Percentiles rank a stretch among this genome's conserved stretches.
These are phyloP conservation scores for Dendrolimus houi DNA, from an alignment of 2,888 invertebrate genomes.

Conservation along the genomic window DNA sequence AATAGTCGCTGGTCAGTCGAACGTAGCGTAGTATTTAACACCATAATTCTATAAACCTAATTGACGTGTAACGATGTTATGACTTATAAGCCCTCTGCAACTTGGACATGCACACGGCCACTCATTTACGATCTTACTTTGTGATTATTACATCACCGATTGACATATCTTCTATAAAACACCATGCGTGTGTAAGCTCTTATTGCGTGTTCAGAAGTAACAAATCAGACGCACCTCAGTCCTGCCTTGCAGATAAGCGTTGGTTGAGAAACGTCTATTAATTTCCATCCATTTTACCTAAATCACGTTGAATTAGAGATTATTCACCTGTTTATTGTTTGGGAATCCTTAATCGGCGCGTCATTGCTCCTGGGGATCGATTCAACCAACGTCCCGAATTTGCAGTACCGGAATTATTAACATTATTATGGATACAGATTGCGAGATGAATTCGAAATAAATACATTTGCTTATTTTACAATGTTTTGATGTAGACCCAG, in stretches of 20 bases:
- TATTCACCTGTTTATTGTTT: slow-evolving; percentile 29
- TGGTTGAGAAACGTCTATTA: slow-evolving; percentile 30
- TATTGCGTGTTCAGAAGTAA: slow-evolving; percentile 37
- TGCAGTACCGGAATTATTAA: neutral
- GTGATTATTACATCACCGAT: too few species aligned
- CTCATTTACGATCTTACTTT: too few species aligned
- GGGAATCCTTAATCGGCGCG: slow-evolving; percentile 11
- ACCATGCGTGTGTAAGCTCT: slow-evolving; percentile 1
- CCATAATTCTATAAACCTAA: too few species aligned
- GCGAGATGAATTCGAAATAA: neutral
- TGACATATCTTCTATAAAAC: too few species aligned
- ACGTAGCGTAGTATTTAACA: too few species aligned
- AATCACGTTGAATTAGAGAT: slow-evolving; percentile 35
- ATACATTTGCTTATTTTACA: too few species aligned
- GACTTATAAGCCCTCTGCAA: too few species aligned
- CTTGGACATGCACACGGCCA: too few species aligned
- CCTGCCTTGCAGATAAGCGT: slow-evolving; percentile 20
- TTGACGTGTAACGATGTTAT: too few species aligned
- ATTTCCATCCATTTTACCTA: slow-evolving; percentile 43
- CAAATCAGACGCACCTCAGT: slow-evolving; percentile 31
- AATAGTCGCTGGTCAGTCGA: too few species aligned
- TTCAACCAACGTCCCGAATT: slow-evolving; percentile 10
- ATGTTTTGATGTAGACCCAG: too few species aligned
- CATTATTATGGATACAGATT: neutral
- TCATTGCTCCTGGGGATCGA: slow-evolving; percentile 13